Evolutionary conservation across 1,140 invertebrate genomes (phyloP), one percentile per base, ranked within the genome.

Genomic region (Anagrus nilaparvatae): DNA sequence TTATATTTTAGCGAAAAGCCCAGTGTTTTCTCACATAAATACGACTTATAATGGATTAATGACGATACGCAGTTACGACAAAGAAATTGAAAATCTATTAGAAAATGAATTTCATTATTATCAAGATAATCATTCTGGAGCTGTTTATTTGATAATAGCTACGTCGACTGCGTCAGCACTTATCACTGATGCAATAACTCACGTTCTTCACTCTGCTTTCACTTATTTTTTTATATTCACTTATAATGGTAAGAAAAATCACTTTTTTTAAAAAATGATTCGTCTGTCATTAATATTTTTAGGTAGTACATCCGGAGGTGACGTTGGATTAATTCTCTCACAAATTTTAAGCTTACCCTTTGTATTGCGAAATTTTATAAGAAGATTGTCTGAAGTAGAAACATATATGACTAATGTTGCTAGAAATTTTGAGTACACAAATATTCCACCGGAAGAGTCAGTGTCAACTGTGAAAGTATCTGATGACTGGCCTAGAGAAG

Each of bases 381-480:
- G 81, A 39, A 84, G 89, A 54, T 80, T 78, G 10, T 78, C 76
- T 4, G 77, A 79, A 51, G 69, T 78, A 2, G 63, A 79, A 49
- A 83, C 82, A 41, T 77, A 89, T 56, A 84, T 92, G 77, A 87
- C 85, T 1, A 81, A 83, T 21, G 83, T 89, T 1, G 84, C 88
- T 61, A 71, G 84, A 48, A 73, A 88, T 8, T 46, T 85, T 5
- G 77, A 89, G 48, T 90, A 89, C 53, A 79, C 76, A 0, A 65
- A 76, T 35, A 56, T 88, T 3, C 74, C 79, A 0, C 62, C 66
- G 24, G 81, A 84, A 64, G 59, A 54, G 16, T 50, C 61, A 1
- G 50, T 72, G 34, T 52, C 55, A 13, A 61, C 67, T 3, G 14
- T 53, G 0, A 51, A 59, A 14, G 60, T 69, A 1, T 56, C 70